phyloP scores from a whole-genome alignment of 2,797 vertebrate species.

The Anguilla marmorata region DNA sequence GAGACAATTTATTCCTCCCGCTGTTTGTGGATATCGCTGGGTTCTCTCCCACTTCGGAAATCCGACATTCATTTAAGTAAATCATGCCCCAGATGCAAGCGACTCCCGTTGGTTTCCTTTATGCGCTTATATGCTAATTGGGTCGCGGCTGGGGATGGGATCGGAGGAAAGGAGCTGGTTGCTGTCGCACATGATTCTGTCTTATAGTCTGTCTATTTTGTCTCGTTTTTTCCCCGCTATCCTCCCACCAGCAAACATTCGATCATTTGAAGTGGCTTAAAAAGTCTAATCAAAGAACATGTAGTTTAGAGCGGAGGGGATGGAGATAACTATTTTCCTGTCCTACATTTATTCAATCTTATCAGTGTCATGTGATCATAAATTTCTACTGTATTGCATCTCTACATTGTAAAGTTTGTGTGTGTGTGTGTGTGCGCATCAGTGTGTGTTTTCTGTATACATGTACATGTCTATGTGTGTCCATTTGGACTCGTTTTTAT shows the following conservation, averaged over 20 bases:
- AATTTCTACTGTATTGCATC: constrained; percentile 1
- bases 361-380: not conserved
- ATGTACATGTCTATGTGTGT: not conserved
- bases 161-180: not conserved
- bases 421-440: not conserved
- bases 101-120: constrained; percentile 18
- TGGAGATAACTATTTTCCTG: not conserved
- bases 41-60: constrained; percentile 14
- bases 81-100: constrained; percentile 18
- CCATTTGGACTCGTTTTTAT: not conserved
- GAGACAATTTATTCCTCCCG: constrained; percentile 35
- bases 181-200: not conserved
- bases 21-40: constrained; percentile 18
- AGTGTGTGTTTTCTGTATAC: not conserved
- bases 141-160: constrained; percentile 23
- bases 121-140: constrained; percentile 24
- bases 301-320: not conserved
- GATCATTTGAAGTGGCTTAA: not conserved
- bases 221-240: not conserved
- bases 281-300: not conserved
- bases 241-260: not conserved
- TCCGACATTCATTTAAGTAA: constrained; percentile 33
- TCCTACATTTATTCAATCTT: not conserved
- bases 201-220: not conserved
- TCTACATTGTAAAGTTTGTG: not conserved